A percentile compares a stretch with the other conserved stretches of the same genome.
phyloP scores from a whole-genome alignment of 2,888 invertebrate genomes.

The Netelia inedita region DNA sequence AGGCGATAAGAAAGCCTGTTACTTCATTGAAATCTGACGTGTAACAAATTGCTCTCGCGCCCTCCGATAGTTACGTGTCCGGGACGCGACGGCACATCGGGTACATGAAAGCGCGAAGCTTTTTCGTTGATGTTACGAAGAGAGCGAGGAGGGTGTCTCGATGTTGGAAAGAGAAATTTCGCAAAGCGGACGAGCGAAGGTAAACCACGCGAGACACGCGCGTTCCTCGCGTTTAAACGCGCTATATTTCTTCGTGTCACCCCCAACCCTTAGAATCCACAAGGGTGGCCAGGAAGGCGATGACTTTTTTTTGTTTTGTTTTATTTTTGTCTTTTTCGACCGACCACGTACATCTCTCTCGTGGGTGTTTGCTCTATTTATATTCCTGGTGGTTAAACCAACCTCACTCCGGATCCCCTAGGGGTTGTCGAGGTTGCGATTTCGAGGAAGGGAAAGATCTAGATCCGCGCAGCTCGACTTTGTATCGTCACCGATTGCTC shows the following conservation, averaged over 20 bases:
- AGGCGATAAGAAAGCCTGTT: slow-evolving; percentile 74
- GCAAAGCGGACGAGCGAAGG: slow-evolving; percentile 32
- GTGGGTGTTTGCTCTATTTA: slow-evolving; percentile 50
- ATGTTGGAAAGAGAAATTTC: slow-evolving; percentile 15
- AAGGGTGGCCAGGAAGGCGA: neutral
- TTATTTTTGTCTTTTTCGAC: neutral
- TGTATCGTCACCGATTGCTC: slow-evolving; percentile 66
- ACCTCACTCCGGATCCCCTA: slow-evolving; percentile 1
- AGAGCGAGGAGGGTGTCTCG: slow-evolving; percentile 4
- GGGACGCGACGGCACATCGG: slow-evolving; percentile 6
- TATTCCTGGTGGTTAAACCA: slow-evolving; percentile 39
- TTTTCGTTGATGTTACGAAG: slow-evolving; percentile 27
- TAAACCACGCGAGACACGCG: slow-evolving; percentile 46
- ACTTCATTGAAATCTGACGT: slow-evolving; percentile 78
- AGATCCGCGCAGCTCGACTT: slow-evolving; percentile 36
- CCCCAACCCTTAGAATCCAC: neutral
- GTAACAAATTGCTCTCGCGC: slow-evolving; percentile 74
- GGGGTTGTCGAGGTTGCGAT: slow-evolving; percentile 27
- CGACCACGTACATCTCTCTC: slow-evolving; percentile 4
- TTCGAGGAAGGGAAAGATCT: slow-evolving; percentile 3
- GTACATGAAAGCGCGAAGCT: slow-evolving; percentile 2
- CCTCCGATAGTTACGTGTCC: slow-evolving; percentile 65
- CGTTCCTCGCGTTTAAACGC: slow-evolving; percentile 50
- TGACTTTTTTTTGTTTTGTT: slow-evolving; percentile 17
- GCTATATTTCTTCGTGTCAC: slow-evolving; percentile 54